phyloP scores from a whole-genome alignment of 1,140 invertebrate genomes.

The Drosophila elegans region DNA sequence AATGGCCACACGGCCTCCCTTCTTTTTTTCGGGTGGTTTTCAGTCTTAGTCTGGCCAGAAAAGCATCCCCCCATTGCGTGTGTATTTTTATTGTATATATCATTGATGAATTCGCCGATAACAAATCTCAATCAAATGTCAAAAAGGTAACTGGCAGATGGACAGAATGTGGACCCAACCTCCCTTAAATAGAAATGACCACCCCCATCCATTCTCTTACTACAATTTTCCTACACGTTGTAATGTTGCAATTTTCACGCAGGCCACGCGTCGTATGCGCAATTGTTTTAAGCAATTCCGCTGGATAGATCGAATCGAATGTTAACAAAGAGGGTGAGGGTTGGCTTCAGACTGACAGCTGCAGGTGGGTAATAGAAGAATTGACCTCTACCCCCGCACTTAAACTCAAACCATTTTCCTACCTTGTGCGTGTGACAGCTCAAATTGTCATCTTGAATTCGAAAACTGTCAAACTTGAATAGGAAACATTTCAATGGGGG shows the following conservation, averaged over 20 bases:
- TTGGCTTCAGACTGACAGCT: slow-evolving; percentile 23
- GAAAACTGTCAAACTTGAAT: slow-evolving; percentile 60
- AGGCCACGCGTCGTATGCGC: slow-evolving; percentile 76
- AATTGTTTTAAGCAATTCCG: slow-evolving; percentile 72
- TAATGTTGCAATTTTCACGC: slow-evolving; percentile 84
- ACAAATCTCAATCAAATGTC: slow-evolving; percentile 85
- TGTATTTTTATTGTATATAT: slow-evolving; percentile 84
- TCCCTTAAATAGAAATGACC: not conserved
- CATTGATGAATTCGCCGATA: slow-evolving; percentile 85
- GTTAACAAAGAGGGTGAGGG: not conserved
- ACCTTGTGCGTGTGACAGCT: slow-evolving; percentile 68
- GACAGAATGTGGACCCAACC: slow-evolving; percentile 21
- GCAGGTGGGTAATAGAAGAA: slow-evolving; percentile 37
- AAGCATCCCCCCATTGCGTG: slow-evolving; percentile 11
- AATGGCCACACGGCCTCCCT: slow-evolving; percentile 43
- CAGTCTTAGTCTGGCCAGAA: slow-evolving; percentile 47
- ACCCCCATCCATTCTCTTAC: not conserved
- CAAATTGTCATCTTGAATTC: slow-evolving; percentile 77
- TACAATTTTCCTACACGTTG: slow-evolving; percentile 44
- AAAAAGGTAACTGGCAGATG: slow-evolving; percentile 84
- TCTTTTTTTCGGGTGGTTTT: slow-evolving; percentile 44
- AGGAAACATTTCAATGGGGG: slow-evolving; percentile 17
- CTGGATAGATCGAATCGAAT: slow-evolving; percentile 18
- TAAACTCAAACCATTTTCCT: not conserved
- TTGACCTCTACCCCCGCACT: slow-evolving; percentile 12